Conservation (phyloP, 2,888 invertebrate species). For the Drosophila pseudotakahashii region DNA sequence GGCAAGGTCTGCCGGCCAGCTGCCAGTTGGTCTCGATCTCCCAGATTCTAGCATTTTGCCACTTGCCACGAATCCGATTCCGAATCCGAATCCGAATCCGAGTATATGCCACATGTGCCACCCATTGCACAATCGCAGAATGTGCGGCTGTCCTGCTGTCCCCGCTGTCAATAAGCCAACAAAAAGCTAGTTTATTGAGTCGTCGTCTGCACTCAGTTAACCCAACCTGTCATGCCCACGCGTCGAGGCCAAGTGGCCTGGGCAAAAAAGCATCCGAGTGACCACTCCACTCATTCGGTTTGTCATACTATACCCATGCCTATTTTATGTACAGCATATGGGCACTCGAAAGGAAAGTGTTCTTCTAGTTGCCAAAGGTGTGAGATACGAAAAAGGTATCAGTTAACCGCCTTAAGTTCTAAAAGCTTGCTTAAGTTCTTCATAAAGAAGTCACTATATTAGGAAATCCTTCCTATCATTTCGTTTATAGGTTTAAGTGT, state of each 20-base stretch:
- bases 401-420: background rate
- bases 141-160: constrained; percentile 30
- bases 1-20: constrained; percentile 71
- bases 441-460: background rate
- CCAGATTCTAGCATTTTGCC: constrained; percentile 72
- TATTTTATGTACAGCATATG: constrained; percentile 15
- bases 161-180: constrained; percentile 70
- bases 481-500: too few species aligned
- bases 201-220: constrained; percentile 58
- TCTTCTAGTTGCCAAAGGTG: constrained; percentile 16
- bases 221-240: constrained; percentile 75
- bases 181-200: constrained; percentile 73
- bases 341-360: constrained; percentile 26
- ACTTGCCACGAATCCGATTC: constrained; percentile 35
- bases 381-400: constrained; percentile 14
- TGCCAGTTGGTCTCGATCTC: constrained; percentile 54
- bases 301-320: constrained; percentile 27
- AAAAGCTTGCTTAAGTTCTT: too few species aligned
- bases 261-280: constrained; percentile 56
- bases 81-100: background rate
- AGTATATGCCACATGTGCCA: constrained; percentile 34
- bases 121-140: constrained; percentile 75
- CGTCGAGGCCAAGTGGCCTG: constrained; percentile 66
- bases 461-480: too few species aligned
- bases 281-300: constrained; percentile 63